phyloP scores from a whole-genome alignment of 2,888 invertebrate genomes.

The Gisinianus flammeolus region DNA sequence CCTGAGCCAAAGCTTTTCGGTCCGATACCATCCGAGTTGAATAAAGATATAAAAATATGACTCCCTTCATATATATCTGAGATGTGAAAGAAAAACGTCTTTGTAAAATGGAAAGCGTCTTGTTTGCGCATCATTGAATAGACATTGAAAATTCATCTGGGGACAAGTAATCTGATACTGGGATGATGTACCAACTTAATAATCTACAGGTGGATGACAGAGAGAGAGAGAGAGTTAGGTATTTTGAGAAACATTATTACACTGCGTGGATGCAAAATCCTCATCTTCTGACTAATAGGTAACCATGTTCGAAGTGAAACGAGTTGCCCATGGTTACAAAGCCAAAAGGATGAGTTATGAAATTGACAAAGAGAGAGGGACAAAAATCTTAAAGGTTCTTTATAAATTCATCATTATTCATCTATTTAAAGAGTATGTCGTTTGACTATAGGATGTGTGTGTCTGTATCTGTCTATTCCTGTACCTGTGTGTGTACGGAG shows the following conservation, averaged over 20 bases:
- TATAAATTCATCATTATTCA: slow-evolving; percentile 20
- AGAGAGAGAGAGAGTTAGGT: neutral
- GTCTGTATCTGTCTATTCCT: neutral
- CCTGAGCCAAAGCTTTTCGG: too few species aligned
- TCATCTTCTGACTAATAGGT: neutral
- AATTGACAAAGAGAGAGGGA: neutral
- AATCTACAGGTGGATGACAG: neutral
- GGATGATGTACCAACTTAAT: neutral
- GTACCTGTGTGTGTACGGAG: neutral
- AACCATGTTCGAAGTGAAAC: neutral
- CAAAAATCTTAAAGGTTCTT: slow-evolving; percentile 7
- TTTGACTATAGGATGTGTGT: neutral
- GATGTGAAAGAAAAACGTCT: too few species aligned
- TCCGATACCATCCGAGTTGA: too few species aligned
- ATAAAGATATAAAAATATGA: too few species aligned
- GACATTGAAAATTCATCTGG: neutral
- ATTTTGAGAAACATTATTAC: neutral
- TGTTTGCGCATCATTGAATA: neutral
- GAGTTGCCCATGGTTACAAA: neutral
- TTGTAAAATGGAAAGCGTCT: too few species aligned
- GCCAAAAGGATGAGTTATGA: neutral
- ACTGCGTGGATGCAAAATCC: neutral
- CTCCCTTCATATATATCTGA: too few species aligned
- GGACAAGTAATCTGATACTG: neutral
- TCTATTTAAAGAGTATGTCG: slow-evolving; percentile 1